A percentile compares a stretch with the other conserved stretches of the same genome.
phyloP scores from a whole-genome alignment of 2,113 vertebrate species.

The Marmota monax region DNA sequence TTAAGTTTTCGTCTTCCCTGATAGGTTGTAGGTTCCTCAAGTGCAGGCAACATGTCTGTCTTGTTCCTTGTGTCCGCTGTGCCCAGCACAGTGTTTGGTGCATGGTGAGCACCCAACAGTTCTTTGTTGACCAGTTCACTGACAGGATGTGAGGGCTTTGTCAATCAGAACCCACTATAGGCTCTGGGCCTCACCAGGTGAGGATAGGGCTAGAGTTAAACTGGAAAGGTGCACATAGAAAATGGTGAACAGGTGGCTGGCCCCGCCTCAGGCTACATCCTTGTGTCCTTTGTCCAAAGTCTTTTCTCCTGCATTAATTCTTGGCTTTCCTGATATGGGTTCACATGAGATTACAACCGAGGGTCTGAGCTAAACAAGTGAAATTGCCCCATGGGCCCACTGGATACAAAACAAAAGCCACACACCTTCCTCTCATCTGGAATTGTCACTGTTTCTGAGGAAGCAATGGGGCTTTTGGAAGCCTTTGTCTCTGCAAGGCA shows the following conservation, averaged over 20 bases:
- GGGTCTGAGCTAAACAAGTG: background rate
- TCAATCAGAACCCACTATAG: background rate
- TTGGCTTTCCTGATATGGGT: background rate
- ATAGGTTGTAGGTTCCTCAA: background rate
- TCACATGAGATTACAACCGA: background rate
- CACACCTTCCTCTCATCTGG: background rate
- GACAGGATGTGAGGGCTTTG: background rate
- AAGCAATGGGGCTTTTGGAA: slow-evolving; percentile 28
- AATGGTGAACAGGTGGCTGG: background rate
- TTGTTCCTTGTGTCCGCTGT: background rate
- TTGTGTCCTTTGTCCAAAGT: background rate
- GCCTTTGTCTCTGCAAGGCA: background rate
- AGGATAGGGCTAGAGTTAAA: background rate
- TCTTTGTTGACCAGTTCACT: background rate
- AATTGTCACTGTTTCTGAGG: background rate
- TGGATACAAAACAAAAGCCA: background rate
- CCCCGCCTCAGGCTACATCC: background rate
- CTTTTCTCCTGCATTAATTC: background rate
- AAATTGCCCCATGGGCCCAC: background rate
- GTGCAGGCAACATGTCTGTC: background rate
- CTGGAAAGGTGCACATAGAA: background rate
- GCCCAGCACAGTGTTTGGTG: background rate
- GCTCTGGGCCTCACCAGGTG: background rate
- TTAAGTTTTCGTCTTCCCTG: background rate
- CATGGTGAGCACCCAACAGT: background rate